Percentiles rank a stretch among this genome's conserved stretches.
phyloP scores from a whole-genome alignment of 2,888 invertebrate genomes.

The Monoplex corrugatus region DNA sequence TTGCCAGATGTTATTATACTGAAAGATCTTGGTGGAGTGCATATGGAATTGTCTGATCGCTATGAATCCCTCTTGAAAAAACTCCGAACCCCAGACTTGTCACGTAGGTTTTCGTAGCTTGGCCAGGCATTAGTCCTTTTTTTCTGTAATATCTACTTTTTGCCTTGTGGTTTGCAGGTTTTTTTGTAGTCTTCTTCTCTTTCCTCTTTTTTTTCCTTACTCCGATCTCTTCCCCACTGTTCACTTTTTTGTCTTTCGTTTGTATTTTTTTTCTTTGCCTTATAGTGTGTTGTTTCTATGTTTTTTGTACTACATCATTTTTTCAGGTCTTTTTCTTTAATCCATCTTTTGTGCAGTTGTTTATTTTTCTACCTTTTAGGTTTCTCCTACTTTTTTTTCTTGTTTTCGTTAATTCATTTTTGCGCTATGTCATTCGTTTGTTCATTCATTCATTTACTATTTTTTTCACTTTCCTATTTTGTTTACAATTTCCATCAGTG shows the following conservation, averaged over 20 bases:
- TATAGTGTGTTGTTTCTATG: not conserved
- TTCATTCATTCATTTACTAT: not conserved
- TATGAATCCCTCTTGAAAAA: too few species aligned
- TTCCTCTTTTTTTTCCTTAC: not conserved
- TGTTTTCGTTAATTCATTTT: not conserved
- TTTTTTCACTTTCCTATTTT: not conserved
- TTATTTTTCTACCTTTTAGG: too few species aligned
- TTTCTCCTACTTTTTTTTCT: not conserved
- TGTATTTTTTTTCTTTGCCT: not conserved
- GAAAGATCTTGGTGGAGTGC: too few species aligned
- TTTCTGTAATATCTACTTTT: not conserved
- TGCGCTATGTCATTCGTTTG: not conserved
- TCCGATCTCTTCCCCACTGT: not conserved
- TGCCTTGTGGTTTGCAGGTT: not conserved
- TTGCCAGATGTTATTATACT: too few species aligned
- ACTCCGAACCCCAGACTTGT: too few species aligned
- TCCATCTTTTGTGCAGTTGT: too few species aligned
- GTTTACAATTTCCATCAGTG: not conserved
- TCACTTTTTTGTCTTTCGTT: not conserved
- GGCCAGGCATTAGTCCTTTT: too few species aligned
- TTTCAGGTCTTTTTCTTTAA: too few species aligned
- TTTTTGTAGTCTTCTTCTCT: not conserved
- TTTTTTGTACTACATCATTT: too few species aligned
- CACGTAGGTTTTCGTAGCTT: too few species aligned
- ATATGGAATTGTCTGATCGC: too few species aligned